phyloP scores from a whole-genome alignment of 2,888 invertebrate species.

The Elmis aenea region DNA sequence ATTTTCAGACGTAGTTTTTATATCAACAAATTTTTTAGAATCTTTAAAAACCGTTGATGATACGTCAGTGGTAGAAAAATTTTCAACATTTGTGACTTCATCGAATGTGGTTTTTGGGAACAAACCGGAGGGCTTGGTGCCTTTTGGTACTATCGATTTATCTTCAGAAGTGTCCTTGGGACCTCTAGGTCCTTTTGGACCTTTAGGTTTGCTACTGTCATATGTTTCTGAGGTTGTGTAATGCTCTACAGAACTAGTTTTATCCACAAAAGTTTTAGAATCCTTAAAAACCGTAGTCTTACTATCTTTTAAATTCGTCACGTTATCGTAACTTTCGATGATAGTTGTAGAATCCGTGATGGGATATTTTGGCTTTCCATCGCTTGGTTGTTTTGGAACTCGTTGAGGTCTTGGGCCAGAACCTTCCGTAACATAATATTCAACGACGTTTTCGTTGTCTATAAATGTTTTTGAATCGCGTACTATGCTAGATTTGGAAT shows the following conservation, averaged over 20 bases:
- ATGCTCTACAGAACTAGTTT: slow-evolving; percentile 32
- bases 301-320: slow-evolving; percentile 30
- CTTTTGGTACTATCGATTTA: slow-evolving; percentile 8
- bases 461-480: slow-evolving; percentile 23
- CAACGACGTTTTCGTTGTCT: slow-evolving; percentile 7
- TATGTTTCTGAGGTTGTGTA: slow-evolving; percentile 28
- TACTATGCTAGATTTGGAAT: slow-evolving; percentile 29
- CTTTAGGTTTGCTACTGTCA: slow-evolving; percentile 24
- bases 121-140: slow-evolving; percentile 5
- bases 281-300: slow-evolving; percentile 33
- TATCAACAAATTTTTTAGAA: slow-evolving; percentile 26
- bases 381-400: slow-evolving; percentile 5
- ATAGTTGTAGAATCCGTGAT: slow-evolving; percentile 27
- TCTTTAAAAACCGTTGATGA: slow-evolving; percentile 23
- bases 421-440: slow-evolving; percentile 4
- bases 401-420: slow-evolving; percentile 3
- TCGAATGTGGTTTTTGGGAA: slow-evolving; percentile 12
- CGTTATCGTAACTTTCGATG: slow-evolving; percentile 29
- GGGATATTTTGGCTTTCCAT: slow-evolving; percentile 20
- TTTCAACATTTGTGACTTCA: slow-evolving; percentile 17
- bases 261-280: slow-evolving; percentile 31
- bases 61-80: slow-evolving; percentile 16
- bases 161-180: slow-evolving; percentile 5
- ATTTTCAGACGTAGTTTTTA: slow-evolving; percentile 22
- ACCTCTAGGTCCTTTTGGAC: slow-evolving; percentile 14